A percentile compares a stretch with the other conserved stretches of the same genome.
Evolutionary conservation across 2,113 vertebrate genomes (phyloP).

Genomic region (Heptranchias perlo): DNA sequence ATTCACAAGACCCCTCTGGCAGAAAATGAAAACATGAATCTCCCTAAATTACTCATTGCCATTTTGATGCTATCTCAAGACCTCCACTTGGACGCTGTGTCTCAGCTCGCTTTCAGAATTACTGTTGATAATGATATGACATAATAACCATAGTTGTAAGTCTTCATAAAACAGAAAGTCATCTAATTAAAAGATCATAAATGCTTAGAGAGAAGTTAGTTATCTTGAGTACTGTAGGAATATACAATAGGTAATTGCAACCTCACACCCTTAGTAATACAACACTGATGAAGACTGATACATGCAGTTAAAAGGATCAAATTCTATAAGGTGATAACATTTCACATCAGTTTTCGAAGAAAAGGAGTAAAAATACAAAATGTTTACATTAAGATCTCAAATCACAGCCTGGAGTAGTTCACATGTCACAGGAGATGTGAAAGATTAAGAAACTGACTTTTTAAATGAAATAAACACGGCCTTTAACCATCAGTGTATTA

Average conservation of each 20-base stretch:
- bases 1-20: neutral
- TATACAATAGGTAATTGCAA: neutral
- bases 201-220: neutral
- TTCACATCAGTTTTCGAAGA: neutral
- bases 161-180: neutral
- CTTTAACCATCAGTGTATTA: constrained; percentile 11
- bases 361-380: neutral
- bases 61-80: neutral
- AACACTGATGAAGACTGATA: neutral
- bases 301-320: constrained; percentile 12
- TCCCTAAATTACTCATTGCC: neutral
- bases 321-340: neutral
- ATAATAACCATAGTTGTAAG: neutral
- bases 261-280: neutral
- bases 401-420: constrained; percentile 14
- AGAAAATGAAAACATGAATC: neutral
- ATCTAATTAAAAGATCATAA: constrained; percentile 13
- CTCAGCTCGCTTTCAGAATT: neutral
- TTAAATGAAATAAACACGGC: neutral
- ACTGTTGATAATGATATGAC: neutral
- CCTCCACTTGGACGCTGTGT: neutral
- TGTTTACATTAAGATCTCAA: neutral
- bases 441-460: constrained; percentile 10
- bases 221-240: neutral
- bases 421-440: neutral